These are phyloP conservation scores for Anastrepha obliqua DNA, from an alignment of 1,140 invertebrate species.

Conservation along the genomic window DNA sequence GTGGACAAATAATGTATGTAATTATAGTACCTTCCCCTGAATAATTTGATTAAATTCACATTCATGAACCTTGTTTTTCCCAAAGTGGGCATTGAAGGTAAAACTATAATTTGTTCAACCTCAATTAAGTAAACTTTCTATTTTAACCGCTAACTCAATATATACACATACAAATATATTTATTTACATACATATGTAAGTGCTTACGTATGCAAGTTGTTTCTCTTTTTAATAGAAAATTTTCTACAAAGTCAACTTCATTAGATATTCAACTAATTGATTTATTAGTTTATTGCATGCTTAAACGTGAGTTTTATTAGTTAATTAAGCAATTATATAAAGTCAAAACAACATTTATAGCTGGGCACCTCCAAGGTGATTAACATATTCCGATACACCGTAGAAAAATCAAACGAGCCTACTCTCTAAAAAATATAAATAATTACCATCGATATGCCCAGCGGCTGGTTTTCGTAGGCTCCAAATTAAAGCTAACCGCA, in stretches of 20 bases:
- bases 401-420: neutral
- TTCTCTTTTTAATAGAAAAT: neutral
- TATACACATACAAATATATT: neutral
- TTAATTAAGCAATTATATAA: constrained; percentile 25
- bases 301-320: constrained; percentile 55
- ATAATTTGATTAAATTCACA: too few relatives aligned
- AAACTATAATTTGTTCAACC: too few relatives aligned
- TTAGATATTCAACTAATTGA: constrained; percentile 59
- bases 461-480: neutral
- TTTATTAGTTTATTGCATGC: constrained; percentile 71
- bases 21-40: too few relatives aligned
- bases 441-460: neutral
- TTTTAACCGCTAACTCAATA: too few relatives aligned
- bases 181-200: neutral
- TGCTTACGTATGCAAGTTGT: neutral
- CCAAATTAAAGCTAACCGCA: neutral
- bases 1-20: too few relatives aligned
- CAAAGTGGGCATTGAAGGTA: too few relatives aligned
- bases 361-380: neutral
- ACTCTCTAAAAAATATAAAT: neutral
- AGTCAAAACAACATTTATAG: neutral
- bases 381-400: neutral
- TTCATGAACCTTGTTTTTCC: too few relatives aligned
- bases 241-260: neutral
- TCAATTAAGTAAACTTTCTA: too few relatives aligned